Conservation (phyloP, 2,888 invertebrate genomes). For the Drosophila nigricruria region DNA sequence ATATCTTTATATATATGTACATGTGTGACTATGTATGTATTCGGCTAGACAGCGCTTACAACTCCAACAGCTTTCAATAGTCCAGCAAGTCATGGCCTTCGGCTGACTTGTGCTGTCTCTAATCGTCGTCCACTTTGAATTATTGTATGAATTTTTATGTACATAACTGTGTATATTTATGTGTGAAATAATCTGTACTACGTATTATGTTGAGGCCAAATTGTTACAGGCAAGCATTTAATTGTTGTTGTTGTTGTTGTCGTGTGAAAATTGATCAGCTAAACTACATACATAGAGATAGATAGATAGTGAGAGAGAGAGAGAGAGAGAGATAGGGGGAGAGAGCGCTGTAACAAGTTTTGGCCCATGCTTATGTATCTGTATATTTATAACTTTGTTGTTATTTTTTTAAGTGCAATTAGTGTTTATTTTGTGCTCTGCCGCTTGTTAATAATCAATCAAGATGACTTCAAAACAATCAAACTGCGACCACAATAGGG, state of each 20-base stretch:
- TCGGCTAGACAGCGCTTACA: slow-evolving; percentile 6
- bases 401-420: slow-evolving; percentile 73
- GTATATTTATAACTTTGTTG: slow-evolving; percentile 58
- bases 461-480: slow-evolving; percentile 24
- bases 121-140: slow-evolving; percentile 58
- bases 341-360: background rate
- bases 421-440: slow-evolving; percentile 49
- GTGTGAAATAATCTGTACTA: slow-evolving; percentile 22
- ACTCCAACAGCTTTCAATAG: slow-evolving; percentile 22
- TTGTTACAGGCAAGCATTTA: slow-evolving; percentile 31
- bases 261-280: background rate
- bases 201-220: slow-evolving; percentile 24
- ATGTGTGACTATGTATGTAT: slow-evolving; percentile 12
- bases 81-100: slow-evolving; percentile 23
- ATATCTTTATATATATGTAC: background rate
- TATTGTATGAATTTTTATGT: slow-evolving; percentile 40
- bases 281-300: background rate
- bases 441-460: slow-evolving; percentile 27
- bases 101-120: slow-evolving; percentile 16
- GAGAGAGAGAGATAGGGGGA: background rate
- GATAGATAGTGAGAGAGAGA: background rate
- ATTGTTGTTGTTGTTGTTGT: slow-evolving; percentile 15
- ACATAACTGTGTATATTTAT: slow-evolving; percentile 53
- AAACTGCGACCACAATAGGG: slow-evolving; percentile 22
- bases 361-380: slow-evolving; percentile 31